Evolutionary conservation across 1,140 invertebrate species (phyloP), one percentile per base, ranked within the genome.

Genomic region (Chrysomallon squamiferum): DNA sequence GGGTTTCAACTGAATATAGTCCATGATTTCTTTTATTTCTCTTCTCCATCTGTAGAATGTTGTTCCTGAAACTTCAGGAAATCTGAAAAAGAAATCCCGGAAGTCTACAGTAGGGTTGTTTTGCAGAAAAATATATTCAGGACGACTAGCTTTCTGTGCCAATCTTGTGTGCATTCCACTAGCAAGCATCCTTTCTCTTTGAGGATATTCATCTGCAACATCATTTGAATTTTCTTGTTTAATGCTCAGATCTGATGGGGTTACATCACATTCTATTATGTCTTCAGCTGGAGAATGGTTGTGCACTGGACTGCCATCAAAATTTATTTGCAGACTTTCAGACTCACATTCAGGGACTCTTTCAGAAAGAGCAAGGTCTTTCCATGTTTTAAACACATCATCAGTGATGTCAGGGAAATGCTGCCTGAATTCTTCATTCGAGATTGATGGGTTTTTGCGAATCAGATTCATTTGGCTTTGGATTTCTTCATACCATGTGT

Each of bases 301-400:
- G 18, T 27, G 7, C 13, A 15, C 15, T 35, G 32, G 29, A 59
- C 35, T 59, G n/a, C 27, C 20, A 27, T 56, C 52, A 25, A 15
- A 5, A 56, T 25, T 56, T 18, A 25, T 15, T 5, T 56, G 22
- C 22, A 54, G 50, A 54, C 25, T 54, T 15, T 27, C 50, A 54
- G 50, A 54, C 50, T 54, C 50, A 22, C n/a, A 54, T 25, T 13
- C 50, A 27, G 22, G 18, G 13, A 54, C 29, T 38, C n/a, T 38
- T 38, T 38, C 58, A 38, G 35, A 33, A 13, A 38, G 33, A 15
- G 20, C 20, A 59, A 38, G 22, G 15, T 33, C 29, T 25, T 43
- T 59, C 58, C 71, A 73, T 20, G 45, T 45, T 11, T 56, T 50
- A 50, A 73, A 67, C 27, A 69, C 58, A 20, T 73, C 65, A 45